These are phyloP conservation scores for Malurus elegans DNA, from an alignment of 2,113 vertebrate genomes.

Conservation along the genomic window DNA sequence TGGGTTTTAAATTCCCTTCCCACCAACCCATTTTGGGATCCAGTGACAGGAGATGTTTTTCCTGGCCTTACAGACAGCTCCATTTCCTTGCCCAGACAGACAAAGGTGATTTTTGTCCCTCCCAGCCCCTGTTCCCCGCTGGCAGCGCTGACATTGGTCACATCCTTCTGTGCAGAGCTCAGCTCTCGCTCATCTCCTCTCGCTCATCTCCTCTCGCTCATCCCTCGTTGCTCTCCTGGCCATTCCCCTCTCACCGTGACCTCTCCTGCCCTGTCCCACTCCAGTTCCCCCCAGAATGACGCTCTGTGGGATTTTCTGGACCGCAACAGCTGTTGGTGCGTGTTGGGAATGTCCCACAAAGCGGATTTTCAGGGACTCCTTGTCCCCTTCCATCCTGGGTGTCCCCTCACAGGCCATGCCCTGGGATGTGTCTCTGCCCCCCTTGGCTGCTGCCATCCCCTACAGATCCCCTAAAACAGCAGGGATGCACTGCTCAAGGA, in stretches of 20 bases:
- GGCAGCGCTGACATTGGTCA: neutral
- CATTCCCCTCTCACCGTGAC: neutral
- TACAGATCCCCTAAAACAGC: rapidly evolving
- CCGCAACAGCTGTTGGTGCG: neutral
- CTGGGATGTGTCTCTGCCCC: neutral
- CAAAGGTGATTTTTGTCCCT: neutral
- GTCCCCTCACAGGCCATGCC: too few species aligned
- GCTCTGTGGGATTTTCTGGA: neutral
- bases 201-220: too few species aligned
- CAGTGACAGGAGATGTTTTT: neutral
- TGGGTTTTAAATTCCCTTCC: neutral
- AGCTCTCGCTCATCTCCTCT: neutral
- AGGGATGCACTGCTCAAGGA: neutral
- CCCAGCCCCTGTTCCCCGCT: neutral
- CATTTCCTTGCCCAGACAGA: neutral
- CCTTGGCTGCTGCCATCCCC: neutral
- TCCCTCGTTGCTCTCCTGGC: neutral
- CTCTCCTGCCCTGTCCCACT: neutral
- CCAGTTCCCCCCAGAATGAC: neutral
- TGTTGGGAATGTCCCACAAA: neutral
- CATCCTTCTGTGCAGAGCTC: neutral
- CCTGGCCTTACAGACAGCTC: neutral
- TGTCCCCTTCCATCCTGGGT: neutral
- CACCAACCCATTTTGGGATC: rapidly evolving
- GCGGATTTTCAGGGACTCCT: neutral